Conservation (phyloP, 2,888 invertebrate genomes). For the Cylloceria caligata region DNA sequence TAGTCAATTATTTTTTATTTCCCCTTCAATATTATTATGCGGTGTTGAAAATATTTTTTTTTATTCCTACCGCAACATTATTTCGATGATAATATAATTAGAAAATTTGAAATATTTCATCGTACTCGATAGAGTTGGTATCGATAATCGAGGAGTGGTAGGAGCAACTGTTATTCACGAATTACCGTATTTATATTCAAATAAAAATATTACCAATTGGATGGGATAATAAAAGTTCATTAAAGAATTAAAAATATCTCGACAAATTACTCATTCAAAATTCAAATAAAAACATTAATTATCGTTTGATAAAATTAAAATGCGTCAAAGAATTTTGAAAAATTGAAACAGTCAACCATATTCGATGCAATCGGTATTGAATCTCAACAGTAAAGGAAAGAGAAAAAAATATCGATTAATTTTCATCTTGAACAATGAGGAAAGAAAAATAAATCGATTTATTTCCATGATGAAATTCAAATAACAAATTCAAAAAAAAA, state of each 20-base stretch:
- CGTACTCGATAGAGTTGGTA: too few relatives aligned
- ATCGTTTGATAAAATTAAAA: neutral
- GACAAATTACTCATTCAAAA: neutral
- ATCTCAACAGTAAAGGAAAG: neutral
- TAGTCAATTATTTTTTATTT: neutral
- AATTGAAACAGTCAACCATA: neutral
- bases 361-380: neutral
- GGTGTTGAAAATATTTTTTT: too few relatives aligned
- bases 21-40: neutral
- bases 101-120: too few relatives aligned
- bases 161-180: too few relatives aligned
- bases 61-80: too few relatives aligned
- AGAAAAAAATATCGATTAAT: too few relatives aligned
- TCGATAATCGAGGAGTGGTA: too few relatives aligned
- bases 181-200: neutral
- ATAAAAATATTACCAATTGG: neutral
- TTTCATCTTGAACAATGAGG: neutral
- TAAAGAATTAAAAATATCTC: neutral
- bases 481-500: neutral
- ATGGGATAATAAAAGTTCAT: neutral
- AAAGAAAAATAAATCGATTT: neutral
- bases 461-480: neutral
- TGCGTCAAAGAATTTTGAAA: neutral
- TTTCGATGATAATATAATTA: too few relatives aligned
- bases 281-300: neutral